Conservation (phyloP, 2,113 vertebrate genomes). For the Paedocypris sp. region DNA sequence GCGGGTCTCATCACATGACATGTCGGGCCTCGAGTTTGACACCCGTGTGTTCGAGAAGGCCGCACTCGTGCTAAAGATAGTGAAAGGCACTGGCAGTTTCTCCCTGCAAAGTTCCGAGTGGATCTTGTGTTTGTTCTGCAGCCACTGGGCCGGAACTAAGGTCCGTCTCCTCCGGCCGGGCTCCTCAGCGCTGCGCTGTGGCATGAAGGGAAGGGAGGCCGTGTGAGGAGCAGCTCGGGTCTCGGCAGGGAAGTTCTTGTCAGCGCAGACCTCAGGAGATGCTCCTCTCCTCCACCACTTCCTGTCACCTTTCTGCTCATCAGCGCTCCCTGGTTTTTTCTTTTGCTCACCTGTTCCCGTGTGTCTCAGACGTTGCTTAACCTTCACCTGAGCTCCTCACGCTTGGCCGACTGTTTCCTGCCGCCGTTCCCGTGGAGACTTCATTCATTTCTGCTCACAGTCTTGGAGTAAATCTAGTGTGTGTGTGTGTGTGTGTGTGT, state of each 20-base stretch:
- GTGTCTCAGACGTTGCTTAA: slow-evolving; percentile 7
- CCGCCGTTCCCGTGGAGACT: neutral
- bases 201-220: neutral
- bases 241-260: slow-evolving; percentile 6
- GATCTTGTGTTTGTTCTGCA: slow-evolving; percentile 7
- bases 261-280: neutral
- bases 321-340: neutral
- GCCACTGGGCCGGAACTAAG: slow-evolving; percentile 8
- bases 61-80: too few relatives aligned
- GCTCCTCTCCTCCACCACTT: neutral
- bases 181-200: neutral
- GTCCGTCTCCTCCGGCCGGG: slow-evolving; percentile 1
- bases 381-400: slow-evolving; percentile 9
- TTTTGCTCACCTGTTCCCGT: neutral
- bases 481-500: too few relatives aligned
- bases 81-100: neutral
- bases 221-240: slow-evolving; percentile 9
- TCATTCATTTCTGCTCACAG: slow-evolving; percentile 3
- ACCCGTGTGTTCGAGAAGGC: too few relatives aligned
- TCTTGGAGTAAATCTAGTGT: too few relatives aligned
- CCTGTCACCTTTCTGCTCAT: slow-evolving; percentile 23
- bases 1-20: too few relatives aligned
- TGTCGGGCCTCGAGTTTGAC: too few relatives aligned
- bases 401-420: slow-evolving; percentile 1
- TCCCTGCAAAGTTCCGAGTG: neutral